Percentiles rank a stretch among this genome's conserved stretches.
Conservation (phyloP, 2,113 vertebrate genomes). For the Otocyon megalotis region DNA sequence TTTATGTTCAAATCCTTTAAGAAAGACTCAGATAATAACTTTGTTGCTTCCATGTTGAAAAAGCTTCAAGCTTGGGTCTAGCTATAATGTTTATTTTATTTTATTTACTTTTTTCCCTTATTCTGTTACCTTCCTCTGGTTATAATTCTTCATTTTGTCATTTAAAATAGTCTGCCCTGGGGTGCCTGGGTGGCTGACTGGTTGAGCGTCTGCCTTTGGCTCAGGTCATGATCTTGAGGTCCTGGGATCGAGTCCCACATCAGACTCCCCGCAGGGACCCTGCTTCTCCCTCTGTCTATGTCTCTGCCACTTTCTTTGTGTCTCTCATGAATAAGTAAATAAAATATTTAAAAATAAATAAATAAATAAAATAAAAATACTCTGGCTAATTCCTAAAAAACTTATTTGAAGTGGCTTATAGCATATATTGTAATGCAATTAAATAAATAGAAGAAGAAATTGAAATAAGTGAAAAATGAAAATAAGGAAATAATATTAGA, state of each 20-base stretch:
- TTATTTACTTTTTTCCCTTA: background rate
- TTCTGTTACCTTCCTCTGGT: background rate
- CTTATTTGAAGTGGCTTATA: background rate
- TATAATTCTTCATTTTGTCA: slow-evolving; percentile 12
- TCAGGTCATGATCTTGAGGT: too few relatives aligned
- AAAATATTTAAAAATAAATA: too few relatives aligned
- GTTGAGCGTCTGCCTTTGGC: too few relatives aligned
- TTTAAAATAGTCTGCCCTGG: background rate
- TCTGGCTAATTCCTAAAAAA: background rate
- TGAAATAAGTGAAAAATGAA: background rate
- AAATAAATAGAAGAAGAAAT: background rate
- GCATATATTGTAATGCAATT: background rate
- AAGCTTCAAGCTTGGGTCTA: background rate
- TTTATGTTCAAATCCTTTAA: background rate
- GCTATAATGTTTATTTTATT: background rate
- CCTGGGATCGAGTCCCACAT: too few relatives aligned
- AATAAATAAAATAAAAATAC: background rate
- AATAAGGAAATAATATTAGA: background rate
- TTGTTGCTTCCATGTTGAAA: background rate
- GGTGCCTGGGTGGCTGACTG: too few relatives aligned
- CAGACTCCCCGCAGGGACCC: too few relatives aligned
- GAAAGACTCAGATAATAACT: background rate
- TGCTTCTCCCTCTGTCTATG: too few relatives aligned
- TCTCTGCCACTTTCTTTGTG: too few relatives aligned
- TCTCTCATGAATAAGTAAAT: too few relatives aligned